These are phyloP conservation scores for Aphidius colemani DNA, from an alignment of 2,888 invertebrate genomes.

Conservation along the genomic window DNA sequence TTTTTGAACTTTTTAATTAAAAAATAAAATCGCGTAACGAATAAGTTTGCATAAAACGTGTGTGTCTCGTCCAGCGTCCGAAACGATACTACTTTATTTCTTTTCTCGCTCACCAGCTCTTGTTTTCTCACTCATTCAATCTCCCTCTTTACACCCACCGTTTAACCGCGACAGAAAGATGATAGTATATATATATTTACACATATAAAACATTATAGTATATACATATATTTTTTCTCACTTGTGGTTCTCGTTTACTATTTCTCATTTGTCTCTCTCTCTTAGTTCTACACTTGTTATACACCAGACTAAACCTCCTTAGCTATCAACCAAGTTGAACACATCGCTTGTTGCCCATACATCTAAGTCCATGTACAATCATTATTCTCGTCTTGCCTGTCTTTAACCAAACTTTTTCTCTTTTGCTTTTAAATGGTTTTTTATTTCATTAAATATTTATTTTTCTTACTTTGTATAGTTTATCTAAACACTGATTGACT, in stretches of 20 bases:
- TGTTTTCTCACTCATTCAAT: slow-evolving; percentile 42
- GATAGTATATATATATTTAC: slow-evolving; percentile 1
- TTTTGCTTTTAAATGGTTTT: slow-evolving; percentile 1
- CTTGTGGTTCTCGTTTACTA: slow-evolving; percentile 13
- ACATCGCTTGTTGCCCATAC: slow-evolving; percentile 26
- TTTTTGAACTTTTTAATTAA: neutral
- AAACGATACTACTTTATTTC: slow-evolving; percentile 55
- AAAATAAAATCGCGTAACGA: slow-evolving; percentile 31
- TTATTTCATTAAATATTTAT: neutral
- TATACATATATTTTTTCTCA: neutral
- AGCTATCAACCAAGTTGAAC: slow-evolving; percentile 11
- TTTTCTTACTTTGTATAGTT: neutral
- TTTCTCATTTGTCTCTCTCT: slow-evolving; percentile 7
- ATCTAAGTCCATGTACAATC: slow-evolving; percentile 25
- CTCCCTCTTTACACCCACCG: slow-evolving; percentile 29
- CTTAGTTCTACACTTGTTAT: slow-evolving; percentile 1
- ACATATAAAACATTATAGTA: slow-evolving; percentile 3
- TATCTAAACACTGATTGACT: slow-evolving; percentile 9
- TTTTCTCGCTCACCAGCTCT: slow-evolving; percentile 42
- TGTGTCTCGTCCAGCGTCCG: slow-evolving; percentile 58
- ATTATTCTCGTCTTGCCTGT: slow-evolving; percentile 24
- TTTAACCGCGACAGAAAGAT: slow-evolving; percentile 7
- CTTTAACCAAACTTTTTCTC: slow-evolving; percentile 23
- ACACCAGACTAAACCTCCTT: slow-evolving; percentile 12
- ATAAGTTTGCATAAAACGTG: slow-evolving; percentile 54